These are phyloP conservation scores for Drosophila rufa DNA, from an alignment of 1,140 invertebrate genomes.

Conservation along the genomic window DNA sequence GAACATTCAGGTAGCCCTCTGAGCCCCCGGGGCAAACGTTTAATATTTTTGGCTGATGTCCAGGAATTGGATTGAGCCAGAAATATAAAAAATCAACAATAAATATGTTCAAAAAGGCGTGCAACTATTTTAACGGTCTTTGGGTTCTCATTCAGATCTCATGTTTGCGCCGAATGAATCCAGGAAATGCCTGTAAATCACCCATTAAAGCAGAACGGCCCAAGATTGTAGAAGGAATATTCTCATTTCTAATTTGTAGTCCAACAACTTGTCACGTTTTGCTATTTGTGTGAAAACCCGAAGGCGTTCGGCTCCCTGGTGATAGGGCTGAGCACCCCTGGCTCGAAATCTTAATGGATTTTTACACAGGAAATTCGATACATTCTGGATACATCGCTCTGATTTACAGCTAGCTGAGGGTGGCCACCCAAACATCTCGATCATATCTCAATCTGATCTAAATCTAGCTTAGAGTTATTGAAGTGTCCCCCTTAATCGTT, in stretches of 20 bases:
- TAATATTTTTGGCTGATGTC: slow-evolving; percentile 37
- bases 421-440: slow-evolving; percentile 18
- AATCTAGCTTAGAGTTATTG: slow-evolving; percentile 12
- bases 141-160: slow-evolving; percentile 9
- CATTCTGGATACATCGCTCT: neutral
- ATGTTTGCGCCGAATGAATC: neutral
- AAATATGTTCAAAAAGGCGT: slow-evolving; percentile 33
- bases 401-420: slow-evolving; percentile 10
- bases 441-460: slow-evolving; percentile 38
- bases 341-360: slow-evolving; percentile 4
- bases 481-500: slow-evolving; percentile 30
- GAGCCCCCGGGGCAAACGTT: slow-evolving; percentile 30
- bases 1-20: slow-evolving; percentile 41
- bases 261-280: slow-evolving; percentile 8
- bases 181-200: slow-evolving; percentile 23
- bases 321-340: neutral
- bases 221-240: neutral
- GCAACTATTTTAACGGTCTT: slow-evolving; percentile 48
- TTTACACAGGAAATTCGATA: slow-evolving; percentile 31
- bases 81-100: slow-evolving; percentile 6
- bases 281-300: neutral
- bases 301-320: slow-evolving; percentile 1
- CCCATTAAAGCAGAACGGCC: slow-evolving; percentile 3
- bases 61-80: slow-evolving; percentile 23
- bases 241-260: neutral